Base-by-base conservation (phyloP, 1,140 invertebrate genomes). In the Augochlora pura region DNA sequence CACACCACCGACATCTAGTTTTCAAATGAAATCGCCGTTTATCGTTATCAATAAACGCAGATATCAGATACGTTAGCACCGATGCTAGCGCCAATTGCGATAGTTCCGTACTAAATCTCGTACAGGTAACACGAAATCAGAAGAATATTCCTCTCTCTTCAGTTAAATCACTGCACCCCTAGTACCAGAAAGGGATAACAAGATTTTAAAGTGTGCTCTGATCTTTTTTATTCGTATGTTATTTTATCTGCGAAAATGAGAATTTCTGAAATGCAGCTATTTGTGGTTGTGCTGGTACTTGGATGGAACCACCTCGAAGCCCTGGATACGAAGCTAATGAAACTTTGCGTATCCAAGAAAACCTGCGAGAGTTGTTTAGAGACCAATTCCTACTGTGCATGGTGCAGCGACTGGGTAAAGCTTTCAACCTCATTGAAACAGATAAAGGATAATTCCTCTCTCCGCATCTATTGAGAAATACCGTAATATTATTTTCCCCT, bases 391-490 rank as follows among this genome's bases (percentile, higher is more conserved):
- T 68, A 71, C 2, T 93, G 92, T 52, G 87, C 91, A 46, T 93
- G 92, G 92, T 93, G 92, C 72, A 92, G 91, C 25, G 91, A 92
- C 65, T 91, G 90, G 90, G 92, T 93, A 82, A 84, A 54, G 25
- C n/a, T 70, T 65, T 70, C 2, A 38, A 46, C 42, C 5, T 1
- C 4, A 12, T 52, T 27, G 46, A 25, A 14, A 46, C 49, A 18
- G 16, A 18, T 21, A 52, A 42, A 42, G 42, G 10, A 42, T 12
- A 12, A 42, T 42, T 12, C 9, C 42, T 10, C 0, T 42, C 9
- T 42, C 42, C 14, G 14, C 10, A 46, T 46, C 42, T 46, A 10
- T 46, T 9, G 42, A 46, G 42, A 46, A 46, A 32, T 32, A 32
- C 32, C 32, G 32, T 4, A 32, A 32, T 32, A 32, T 32, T 32